Conservation (phyloP, 2,113 vertebrate genomes). For the Danio rerio region DNA sequence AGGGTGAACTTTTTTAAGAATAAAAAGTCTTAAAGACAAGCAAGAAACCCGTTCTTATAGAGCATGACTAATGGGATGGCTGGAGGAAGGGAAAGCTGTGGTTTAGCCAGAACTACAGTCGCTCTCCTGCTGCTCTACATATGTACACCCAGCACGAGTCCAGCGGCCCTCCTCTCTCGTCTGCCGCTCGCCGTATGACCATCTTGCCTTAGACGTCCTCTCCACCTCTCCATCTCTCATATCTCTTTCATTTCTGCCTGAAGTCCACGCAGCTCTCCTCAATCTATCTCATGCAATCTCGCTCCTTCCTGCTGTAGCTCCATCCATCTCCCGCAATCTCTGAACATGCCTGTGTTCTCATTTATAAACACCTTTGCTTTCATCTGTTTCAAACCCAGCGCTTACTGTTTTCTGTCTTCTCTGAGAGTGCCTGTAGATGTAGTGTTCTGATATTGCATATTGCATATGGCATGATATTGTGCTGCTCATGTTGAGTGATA, state of each 20-base stretch:
- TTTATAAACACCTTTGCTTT: slow-evolving; percentile 45
- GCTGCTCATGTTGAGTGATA: slow-evolving; percentile 11
- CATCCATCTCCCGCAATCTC: slow-evolving; percentile 62
- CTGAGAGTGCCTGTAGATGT: slow-evolving; percentile 7
- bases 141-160: slow-evolving; percentile 80
- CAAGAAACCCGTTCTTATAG: slow-evolving; percentile 71
- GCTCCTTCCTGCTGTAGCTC: slow-evolving; percentile 55
- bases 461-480: slow-evolving; percentile 21
- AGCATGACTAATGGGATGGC: slow-evolving; percentile 79
- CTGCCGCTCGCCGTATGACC: slow-evolving; percentile 19
- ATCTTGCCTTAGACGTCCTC: slow-evolving; percentile 29
- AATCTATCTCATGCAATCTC: slow-evolving; percentile 53
- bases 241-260: slow-evolving; percentile 43
- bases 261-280: slow-evolving; percentile 50
- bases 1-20: too few relatives aligned
- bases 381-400: slow-evolving; percentile 37
- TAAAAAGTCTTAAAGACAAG: not conserved
- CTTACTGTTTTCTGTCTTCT: slow-evolving; percentile 38
- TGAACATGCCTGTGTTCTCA: slow-evolving; percentile 61
- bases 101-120: slow-evolving; percentile 75
- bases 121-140: slow-evolving; percentile 80
- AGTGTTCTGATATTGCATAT: not conserved
- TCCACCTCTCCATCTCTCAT: slow-evolving; percentile 40
- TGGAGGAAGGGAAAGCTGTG: slow-evolving; percentile 70
- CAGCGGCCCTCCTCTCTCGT: slow-evolving; percentile 23